Conservation (phyloP, 92 coral and sea anemone species). For the Pocillopora meandrina region DNA sequence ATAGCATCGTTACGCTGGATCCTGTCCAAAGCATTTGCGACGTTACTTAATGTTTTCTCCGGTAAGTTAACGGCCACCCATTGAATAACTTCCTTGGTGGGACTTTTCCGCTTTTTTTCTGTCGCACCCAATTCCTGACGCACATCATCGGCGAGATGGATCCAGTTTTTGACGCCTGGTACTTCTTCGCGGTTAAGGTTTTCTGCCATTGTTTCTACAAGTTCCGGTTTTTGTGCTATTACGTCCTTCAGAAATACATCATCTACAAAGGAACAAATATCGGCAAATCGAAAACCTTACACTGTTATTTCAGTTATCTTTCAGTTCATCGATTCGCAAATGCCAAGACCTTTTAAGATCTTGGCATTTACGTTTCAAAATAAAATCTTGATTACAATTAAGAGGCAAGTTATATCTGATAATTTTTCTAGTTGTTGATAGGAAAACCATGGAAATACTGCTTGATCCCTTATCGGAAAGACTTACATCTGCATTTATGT, state of each 20-base stretch:
- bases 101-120: neutral
- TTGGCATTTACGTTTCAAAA: too few relatives aligned
- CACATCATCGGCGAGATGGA: constrained; percentile 1
- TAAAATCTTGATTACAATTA: too few relatives aligned
- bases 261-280: neutral
- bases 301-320: too few relatives aligned
- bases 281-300: too few relatives aligned
- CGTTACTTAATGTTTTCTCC: neutral
- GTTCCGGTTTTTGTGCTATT: neutral
- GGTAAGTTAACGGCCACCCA: constrained; percentile 7
- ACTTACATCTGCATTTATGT: too few relatives aligned
- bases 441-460: too few relatives aligned
- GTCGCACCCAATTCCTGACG: neutral
- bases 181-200: neutral
- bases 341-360: too few relatives aligned
- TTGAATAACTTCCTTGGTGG: constrained; percentile 10
- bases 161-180: neutral
- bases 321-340: too few relatives aligned
- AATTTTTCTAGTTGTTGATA: too few relatives aligned
- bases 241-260: neutral
- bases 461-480: too few relatives aligned
- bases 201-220: neutral
- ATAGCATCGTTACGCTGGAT: constrained; percentile 21
- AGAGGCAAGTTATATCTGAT: too few relatives aligned
- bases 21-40: neutral